phyloP scores from a whole-genome alignment of 2,797 vertebrate genomes.

The Danio choprae region DNA sequence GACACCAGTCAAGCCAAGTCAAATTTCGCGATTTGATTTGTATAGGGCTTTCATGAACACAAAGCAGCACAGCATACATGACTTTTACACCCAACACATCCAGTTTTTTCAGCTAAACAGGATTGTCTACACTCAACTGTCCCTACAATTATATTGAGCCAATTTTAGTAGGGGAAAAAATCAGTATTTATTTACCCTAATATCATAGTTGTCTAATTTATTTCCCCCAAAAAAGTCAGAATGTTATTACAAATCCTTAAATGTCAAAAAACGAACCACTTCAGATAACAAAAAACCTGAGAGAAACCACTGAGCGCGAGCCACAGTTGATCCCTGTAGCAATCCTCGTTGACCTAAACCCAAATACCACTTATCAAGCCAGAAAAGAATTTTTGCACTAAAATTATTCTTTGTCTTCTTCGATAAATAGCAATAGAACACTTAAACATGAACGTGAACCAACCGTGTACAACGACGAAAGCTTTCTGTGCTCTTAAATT shows the following conservation, averaged over 20 bases:
- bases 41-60: conserved; percentile 55
- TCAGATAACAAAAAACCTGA: conserved; percentile 63
- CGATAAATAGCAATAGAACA: conserved; percentile 82
- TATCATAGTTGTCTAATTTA: conserved; percentile 1
- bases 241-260: background rate
- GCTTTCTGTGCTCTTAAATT: conserved; percentile 66
- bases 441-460: conserved; percentile 65
- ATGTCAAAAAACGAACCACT: conserved; percentile 63
- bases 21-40: conserved; percentile 13
- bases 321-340: conserved; percentile 68
- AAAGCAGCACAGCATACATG: conserved; percentile 73
- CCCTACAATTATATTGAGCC: background rate
- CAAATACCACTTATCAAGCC: conserved; percentile 79
- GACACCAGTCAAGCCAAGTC: conserved; percentile 12
- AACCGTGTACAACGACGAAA: conserved; percentile 56
- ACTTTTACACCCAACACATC: conserved; percentile 65
- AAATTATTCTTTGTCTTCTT: conserved; percentile 81
- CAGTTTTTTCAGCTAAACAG: conserved; percentile 36
- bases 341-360: conserved; percentile 53
- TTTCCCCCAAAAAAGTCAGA: conserved; percentile 55
- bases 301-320: conserved; percentile 65
- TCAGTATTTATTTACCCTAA: background rate
- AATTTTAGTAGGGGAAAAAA: background rate
- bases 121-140: conserved; percentile 31
- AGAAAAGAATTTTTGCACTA: conserved; percentile 87